These are phyloP conservation scores for Tenthredo scrophulariae DNA, from an alignment of 2,888 invertebrate genomes.

Conservation along the genomic window DNA sequence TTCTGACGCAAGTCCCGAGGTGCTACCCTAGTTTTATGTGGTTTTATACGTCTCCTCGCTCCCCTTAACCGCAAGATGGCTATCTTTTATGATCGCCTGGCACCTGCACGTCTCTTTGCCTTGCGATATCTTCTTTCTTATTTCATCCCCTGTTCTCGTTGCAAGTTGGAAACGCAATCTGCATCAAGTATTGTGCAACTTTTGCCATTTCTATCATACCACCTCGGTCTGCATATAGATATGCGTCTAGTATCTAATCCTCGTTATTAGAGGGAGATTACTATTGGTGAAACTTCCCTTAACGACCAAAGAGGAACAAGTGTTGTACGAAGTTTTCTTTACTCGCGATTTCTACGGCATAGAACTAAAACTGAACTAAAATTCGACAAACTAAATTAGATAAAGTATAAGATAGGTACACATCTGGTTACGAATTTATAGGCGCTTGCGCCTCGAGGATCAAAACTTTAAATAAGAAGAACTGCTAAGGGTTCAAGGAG, in stretches of 20 bases:
- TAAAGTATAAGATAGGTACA: neutral
- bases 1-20: slow-evolving; percentile 1
- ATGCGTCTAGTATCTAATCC: neutral
- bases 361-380: neutral
- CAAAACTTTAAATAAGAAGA: neutral
- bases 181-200: slow-evolving; percentile 26
- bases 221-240: no score
- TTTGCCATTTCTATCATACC: slow-evolving; percentile 13
- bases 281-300: neutral
- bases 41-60: slow-evolving; percentile 12
- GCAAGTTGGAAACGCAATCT: neutral
- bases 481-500: neutral
- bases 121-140: neutral
- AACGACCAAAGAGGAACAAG: neutral
- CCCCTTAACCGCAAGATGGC: slow-evolving; percentile 32
- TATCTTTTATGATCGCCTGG: slow-evolving; percentile 44
- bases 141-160: neutral
- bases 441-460: neutral
- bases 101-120: slow-evolving; percentile 16
- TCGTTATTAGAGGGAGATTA: neutral
- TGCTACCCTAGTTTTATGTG: slow-evolving; percentile 25
- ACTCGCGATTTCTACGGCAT: neutral
- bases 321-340: neutral
- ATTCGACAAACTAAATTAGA: neutral
- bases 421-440: slow-evolving; percentile 1